These are phyloP conservation scores for Kryptolebias marmoratus DNA, from an alignment of 2,113 vertebrate genomes.

Conservation along the genomic window DNA sequence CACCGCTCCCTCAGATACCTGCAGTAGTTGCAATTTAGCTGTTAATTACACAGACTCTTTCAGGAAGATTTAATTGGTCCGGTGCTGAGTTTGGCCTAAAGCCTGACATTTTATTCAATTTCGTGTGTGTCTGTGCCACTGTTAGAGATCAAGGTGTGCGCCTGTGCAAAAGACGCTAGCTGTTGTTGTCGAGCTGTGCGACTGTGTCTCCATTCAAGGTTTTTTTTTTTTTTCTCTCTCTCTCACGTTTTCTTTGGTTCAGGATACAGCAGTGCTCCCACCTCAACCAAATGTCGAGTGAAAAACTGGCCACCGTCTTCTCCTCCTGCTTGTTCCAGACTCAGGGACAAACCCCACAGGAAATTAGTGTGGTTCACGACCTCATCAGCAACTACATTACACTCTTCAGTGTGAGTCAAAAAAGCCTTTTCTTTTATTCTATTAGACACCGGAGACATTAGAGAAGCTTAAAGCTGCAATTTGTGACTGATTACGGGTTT, in stretches of 20 bases:
- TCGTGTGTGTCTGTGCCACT: not conserved
- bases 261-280: conserved; percentile 94
- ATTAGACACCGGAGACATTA: not conserved
- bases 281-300: conserved; percentile 90
- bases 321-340: conserved; percentile 96
- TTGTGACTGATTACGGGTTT: not conserved
- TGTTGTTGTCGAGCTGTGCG: not conserved
- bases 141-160: too few relatives aligned
- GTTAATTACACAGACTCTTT: conserved; percentile 57
- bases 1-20: conserved; percentile 29
- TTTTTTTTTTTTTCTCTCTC: not conserved
- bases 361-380: conserved; percentile 89
- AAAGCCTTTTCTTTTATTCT: too few relatives aligned
- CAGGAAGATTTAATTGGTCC: conserved; percentile 57
- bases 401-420: conserved; percentile 90
- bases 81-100: conserved; percentile 52
- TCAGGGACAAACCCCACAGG: conserved; percentile 87
- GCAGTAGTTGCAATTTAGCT: conserved; percentile 22
- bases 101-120: conserved; percentile 20
- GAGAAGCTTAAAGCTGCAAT: not conserved
- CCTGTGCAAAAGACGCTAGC: not conserved
- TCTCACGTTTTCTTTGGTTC: conserved; percentile 18
- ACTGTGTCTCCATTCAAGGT: not conserved
- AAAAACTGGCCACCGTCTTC: conserved; percentile 88
- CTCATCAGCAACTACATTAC: conserved; percentile 92